Conservation (phyloP, 2,888 invertebrate species). For the Neocrepidodera transversa region DNA sequence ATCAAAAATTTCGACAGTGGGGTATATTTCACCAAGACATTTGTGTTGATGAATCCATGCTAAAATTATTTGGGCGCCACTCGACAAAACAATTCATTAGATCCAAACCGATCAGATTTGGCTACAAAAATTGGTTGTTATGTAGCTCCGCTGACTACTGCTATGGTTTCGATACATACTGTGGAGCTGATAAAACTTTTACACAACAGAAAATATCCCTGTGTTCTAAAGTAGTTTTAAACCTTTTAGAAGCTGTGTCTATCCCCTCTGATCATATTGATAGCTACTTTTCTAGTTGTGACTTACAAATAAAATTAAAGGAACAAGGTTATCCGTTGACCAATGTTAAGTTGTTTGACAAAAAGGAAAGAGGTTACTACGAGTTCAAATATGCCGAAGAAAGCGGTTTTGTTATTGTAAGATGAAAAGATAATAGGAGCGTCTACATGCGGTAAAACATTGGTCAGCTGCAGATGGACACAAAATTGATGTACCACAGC, state of each 20-base stretch:
- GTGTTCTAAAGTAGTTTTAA: no score
- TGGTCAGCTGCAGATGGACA: no score
- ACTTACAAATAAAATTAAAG: no score
- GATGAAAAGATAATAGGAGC: neutral
- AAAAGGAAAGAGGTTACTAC: neutral
- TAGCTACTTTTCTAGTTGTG: no score
- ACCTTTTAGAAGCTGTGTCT: no score
- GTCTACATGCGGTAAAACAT: no score
- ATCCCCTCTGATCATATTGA: no score
- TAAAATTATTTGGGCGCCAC: conserved; percentile 45
- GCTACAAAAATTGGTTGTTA: conserved; percentile 47
- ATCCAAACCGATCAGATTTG: conserved; percentile 46
- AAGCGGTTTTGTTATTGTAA: neutral
- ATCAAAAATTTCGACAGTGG: conserved; percentile 39
- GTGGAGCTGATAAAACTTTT: no score
- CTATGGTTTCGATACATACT: neutral
- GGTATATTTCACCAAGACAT: conserved; percentile 40
- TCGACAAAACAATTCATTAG: conserved; percentile 40
- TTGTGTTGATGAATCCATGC: conserved; percentile 45
- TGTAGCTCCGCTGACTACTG: conserved; percentile 43
- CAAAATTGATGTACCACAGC: no score
- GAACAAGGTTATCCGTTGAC: no score
- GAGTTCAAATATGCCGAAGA: neutral
- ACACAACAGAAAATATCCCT: no score
- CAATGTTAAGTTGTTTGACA: neutral